A percentile compares a stretch with the other conserved stretches of the same genome.
These are phyloP conservation scores for Amblyteles armatorius DNA, from an alignment of 2,888 invertebrate genomes.

Conservation along the genomic window DNA sequence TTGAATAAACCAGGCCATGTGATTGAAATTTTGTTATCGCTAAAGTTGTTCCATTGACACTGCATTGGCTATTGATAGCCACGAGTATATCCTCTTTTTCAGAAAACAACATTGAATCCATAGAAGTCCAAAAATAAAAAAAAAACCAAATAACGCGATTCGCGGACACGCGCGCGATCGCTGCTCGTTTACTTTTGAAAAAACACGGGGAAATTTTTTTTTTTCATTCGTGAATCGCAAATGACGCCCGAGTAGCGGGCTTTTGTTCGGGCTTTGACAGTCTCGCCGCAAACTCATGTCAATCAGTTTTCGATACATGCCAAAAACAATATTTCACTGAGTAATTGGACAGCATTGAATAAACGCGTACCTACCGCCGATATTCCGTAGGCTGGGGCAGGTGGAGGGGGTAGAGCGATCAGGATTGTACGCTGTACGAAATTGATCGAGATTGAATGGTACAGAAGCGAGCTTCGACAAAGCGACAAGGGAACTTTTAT, in stretches of 20 bases:
- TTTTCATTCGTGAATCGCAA: not conserved
- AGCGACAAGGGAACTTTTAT: constrained; percentile 27
- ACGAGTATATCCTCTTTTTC: too few relatives aligned
- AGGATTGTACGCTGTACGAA: not conserved
- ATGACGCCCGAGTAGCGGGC: not conserved
- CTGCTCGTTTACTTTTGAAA: too few relatives aligned
- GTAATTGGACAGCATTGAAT: not conserved
- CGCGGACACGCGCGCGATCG: too few relatives aligned
- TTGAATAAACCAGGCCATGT: too few relatives aligned
- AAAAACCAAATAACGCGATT: too few relatives aligned
- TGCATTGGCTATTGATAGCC: too few relatives aligned
- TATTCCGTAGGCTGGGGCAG: not conserved
- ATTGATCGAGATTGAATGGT: constrained; percentile 23
- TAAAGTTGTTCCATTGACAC: too few relatives aligned
- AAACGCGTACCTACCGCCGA: not conserved
- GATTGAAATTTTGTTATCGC: too few relatives aligned
- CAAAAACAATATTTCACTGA: not conserved
- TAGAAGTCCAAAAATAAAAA: too few relatives aligned
- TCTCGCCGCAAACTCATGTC: not conserved
- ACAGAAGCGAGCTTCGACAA: not conserved
- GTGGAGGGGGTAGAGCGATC: not conserved
- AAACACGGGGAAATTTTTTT: not conserved
- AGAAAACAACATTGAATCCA: too few relatives aligned
- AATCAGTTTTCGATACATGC: not conserved
- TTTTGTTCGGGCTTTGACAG: not conserved